phyloP scores from a whole-genome alignment of 2,113 vertebrate genomes.

The Bos indicus region DNA sequence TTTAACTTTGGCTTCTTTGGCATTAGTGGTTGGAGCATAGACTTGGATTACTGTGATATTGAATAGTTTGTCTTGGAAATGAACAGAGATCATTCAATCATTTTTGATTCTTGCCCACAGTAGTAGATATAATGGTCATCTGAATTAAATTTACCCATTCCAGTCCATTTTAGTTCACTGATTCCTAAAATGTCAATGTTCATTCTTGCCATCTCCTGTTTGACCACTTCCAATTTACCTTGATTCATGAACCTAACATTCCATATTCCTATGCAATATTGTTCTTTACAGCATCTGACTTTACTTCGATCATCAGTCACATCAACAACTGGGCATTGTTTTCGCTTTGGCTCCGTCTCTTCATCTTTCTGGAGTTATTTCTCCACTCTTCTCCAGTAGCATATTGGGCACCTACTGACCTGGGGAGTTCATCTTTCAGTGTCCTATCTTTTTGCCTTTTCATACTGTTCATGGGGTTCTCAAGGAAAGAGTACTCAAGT shows the following conservation, averaged over 20 bases:
- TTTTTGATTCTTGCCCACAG: neutral
- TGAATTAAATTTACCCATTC: neutral
- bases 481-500: neutral
- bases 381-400: neutral
- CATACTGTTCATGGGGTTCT: neutral
- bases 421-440: neutral
- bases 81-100: neutral
- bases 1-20: neutral
- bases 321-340: neutral
- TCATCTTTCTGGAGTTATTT: neutral
- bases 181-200: neutral
- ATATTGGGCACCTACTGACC: neutral
- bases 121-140: neutral
- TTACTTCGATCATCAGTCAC: neutral
- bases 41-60: neutral
- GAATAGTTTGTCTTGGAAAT: neutral
- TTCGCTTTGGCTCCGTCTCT: fast-evolving
- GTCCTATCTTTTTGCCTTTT: neutral
- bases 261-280: neutral
- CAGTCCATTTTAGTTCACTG: neutral
- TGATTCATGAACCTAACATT: neutral
- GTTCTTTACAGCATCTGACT: neutral
- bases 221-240: neutral
- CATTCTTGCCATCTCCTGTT: neutral
- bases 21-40: neutral